Conservation (phyloP, 2,888 invertebrate genomes). For the Chrysodeixis includens region DNA sequence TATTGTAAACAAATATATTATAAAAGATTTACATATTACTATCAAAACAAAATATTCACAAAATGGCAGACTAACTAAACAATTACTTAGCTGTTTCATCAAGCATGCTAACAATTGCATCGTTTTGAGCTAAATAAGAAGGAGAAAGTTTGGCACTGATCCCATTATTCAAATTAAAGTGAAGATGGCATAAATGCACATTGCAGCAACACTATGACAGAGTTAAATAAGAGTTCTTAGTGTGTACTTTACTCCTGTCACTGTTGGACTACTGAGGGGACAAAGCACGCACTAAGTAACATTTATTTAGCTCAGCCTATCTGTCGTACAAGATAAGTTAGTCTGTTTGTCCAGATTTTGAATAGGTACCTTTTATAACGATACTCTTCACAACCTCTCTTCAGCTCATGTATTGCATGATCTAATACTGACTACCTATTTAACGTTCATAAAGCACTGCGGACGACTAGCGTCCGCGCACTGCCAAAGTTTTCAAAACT, state of each 20-base stretch:
- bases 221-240: constrained; percentile 2
- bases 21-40: constrained; percentile 90
- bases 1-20: constrained; percentile 90
- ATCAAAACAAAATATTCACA: constrained; percentile 90
- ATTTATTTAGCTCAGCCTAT: constrained; percentile 31
- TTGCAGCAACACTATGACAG: constrained; percentile 81
- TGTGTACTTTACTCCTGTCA: background rate
- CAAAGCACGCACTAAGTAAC: background rate
- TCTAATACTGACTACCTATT: constrained; percentile 82
- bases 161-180: constrained; percentile 85
- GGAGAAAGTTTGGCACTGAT: constrained; percentile 89
- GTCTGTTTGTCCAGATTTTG: constrained; percentile 86
- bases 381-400: constrained; percentile 88
- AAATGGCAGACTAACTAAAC: constrained; percentile 90
- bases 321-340: constrained; percentile 81
- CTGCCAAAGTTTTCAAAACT: constrained; percentile 69
- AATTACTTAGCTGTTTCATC: constrained; percentile 87
- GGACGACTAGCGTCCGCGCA: constrained; percentile 56
- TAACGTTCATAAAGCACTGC: constrained; percentile 58
- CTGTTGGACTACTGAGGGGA: background rate
- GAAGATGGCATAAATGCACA: constrained; percentile 88
- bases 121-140: constrained; percentile 89
- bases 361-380: constrained; percentile 89
- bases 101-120: constrained; percentile 89
- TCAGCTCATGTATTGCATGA: constrained; percentile 82